phyloP scores from a whole-genome alignment of 1,140 invertebrate species.

The Aphelenchoides besseyi region DNA sequence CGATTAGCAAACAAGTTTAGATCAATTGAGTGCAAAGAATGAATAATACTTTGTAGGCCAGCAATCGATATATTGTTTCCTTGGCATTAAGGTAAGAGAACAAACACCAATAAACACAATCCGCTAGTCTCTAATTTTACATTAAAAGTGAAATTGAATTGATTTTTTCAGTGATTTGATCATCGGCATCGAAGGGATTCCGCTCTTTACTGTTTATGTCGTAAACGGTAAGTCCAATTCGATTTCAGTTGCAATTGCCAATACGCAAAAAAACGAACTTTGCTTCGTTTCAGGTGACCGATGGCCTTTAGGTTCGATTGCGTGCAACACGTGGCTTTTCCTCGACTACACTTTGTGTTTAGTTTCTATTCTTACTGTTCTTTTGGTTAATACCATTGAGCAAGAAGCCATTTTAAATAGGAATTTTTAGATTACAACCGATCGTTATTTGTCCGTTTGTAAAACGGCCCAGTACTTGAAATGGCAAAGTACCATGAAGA shows the following conservation, averaged over 20 bases:
- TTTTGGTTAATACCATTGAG: conserved; percentile 97
- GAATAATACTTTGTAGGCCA: conserved; percentile 72
- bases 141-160: no score
- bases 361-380: conserved; percentile 96
- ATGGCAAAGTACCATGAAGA: conserved; percentile 60
- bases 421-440: conserved; percentile 2
- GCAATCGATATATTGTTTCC: conserved; percentile 98
- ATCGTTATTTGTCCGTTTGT: conserved; percentile 75
- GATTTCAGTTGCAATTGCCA: no score
- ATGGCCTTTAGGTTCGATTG: conserved; percentile 90
- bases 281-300: conserved; percentile 72
- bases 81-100: no score
- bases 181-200: conserved; percentile 77
- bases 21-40: not conserved
- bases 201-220: conserved; percentile 69
- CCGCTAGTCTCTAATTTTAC: no score
- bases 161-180: conserved; percentile 94
- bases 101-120: no score
- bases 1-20: conserved; percentile 60
- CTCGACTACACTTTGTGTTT: conserved; percentile 98
- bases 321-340: conserved; percentile 96
- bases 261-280: conserved; percentile 71
- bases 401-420: no score
- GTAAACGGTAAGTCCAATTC: conserved; percentile 52
- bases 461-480: conserved; percentile 61